phyloP scores from a whole-genome alignment of 2,797 vertebrate species.

The Luscinia megarhynchos region DNA sequence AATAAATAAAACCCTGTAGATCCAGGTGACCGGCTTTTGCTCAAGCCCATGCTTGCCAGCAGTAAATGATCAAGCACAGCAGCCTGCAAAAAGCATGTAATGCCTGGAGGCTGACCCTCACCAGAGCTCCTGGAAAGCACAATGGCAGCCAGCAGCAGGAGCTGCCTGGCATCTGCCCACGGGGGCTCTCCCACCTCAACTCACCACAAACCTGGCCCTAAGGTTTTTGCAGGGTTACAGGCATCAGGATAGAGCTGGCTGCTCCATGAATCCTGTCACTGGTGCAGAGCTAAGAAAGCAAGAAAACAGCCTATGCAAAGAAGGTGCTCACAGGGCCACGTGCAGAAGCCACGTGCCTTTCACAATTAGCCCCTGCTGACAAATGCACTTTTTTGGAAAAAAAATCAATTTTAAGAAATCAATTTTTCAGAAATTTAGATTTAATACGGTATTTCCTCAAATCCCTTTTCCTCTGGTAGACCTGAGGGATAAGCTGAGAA shows the following conservation, averaged over 20 bases:
- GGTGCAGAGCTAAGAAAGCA: background rate
- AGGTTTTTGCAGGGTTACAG: fast-evolving
- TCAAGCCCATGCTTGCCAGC: background rate
- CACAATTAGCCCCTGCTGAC: background rate
- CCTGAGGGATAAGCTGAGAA: background rate
- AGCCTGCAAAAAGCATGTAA: background rate
- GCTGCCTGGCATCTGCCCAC: background rate
- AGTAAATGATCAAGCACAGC: background rate
- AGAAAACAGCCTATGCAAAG: background rate
- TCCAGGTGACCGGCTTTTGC: background rate
- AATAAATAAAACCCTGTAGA: background rate
- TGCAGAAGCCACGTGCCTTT: background rate
- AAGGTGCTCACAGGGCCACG: background rate
- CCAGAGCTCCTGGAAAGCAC: background rate
- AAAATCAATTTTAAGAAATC: background rate
- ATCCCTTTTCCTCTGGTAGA: background rate
- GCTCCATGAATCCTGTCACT: fast-evolving
- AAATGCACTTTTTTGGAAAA: background rate
- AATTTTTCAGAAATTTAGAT: background rate
- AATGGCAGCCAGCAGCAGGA: background rate
- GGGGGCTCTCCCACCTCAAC: background rate
- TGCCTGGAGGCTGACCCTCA: background rate
- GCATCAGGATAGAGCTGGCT: fast-evolving
- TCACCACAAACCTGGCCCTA: background rate
- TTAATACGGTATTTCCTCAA: background rate